Base-by-base conservation (phyloP, 2,888 invertebrate species). In the Malthinus seriepunctatus region DNA sequence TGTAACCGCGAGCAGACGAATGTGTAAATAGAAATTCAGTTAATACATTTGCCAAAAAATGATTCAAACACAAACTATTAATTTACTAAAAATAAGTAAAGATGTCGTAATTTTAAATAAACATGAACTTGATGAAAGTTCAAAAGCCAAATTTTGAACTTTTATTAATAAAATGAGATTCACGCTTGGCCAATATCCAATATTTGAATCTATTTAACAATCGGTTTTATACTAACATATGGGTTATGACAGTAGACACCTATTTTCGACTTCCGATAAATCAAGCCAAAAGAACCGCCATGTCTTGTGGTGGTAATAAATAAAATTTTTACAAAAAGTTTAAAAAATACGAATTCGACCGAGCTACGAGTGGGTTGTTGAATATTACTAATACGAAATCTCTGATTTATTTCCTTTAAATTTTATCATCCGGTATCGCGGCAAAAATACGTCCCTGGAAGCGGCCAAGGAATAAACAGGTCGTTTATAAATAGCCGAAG, bases 381-480 rank as follows among this genome's bases (percentile, higher is more conserved):
- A 42, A 15, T 15, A 42, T 42, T 42, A 15, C 9, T 39, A 38
- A 14, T 38, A 42, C 23, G 15, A 23, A 14, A 79, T 78, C 78
- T 77, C 76, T 56, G 55, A 51, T 45, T 31, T 15, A 77, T 78
- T 72, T 69, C 72, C 76, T 72, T 67, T 71, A 69, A 76, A 76
- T 73, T 74, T 70, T 76, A 74, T 73, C 80, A 79, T 79, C 48
- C 38, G 59, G 56, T 53, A 51, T 51, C 49, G 55, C 23, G 5
- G 5, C 23, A 3, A 5, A 52, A 74, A 71, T 75, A 73, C 76
- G 75, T 74, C 71, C 71, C 72, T 71, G 73, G 75, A 71, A 70
- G 74, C 76, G 80, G 79, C 79, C 78, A 78, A 76, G 76, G 78
- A 65, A 67, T 67, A 69, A 69, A 66, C 69, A 67, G 69, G 69